Percentiles rank a stretch among this genome's conserved stretches.
Conservation (phyloP, 1,140 invertebrate species). For the Palaemon carinicauda region DNA sequence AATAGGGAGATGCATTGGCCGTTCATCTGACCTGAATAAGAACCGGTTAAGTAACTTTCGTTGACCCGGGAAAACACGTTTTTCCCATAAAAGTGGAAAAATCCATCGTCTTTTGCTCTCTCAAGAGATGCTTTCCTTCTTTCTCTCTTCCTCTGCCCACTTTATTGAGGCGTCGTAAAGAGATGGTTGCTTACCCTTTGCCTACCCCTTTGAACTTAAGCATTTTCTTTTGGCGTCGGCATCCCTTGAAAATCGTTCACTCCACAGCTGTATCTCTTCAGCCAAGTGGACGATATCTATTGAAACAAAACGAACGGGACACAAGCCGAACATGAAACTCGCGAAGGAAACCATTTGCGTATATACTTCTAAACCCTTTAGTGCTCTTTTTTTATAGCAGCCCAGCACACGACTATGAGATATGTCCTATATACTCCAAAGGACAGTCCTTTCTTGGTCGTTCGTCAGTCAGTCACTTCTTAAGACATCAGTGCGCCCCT, state of each 20-base stretch:
- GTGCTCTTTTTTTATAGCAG: constrained; percentile 30
- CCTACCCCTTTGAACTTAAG: constrained; percentile 41
- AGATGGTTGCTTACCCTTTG: constrained; percentile 45
- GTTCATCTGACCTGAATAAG: neutral
- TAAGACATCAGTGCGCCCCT: too few relatives aligned
- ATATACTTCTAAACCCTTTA: constrained; percentile 54
- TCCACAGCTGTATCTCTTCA: neutral
- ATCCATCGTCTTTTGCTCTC: neutral
- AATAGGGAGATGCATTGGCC: neutral
- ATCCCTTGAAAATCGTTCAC: neutral
- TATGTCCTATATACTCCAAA: neutral
- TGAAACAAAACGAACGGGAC: neutral
- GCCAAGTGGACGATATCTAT: neutral
- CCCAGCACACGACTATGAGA: neutral
- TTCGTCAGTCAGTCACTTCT: too few relatives aligned
- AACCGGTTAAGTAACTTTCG: neutral
- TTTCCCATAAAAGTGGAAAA: neutral
- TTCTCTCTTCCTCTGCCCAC: neutral
- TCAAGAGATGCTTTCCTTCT: neutral
- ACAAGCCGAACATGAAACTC: neutral
- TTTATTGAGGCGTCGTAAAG: constrained; percentile 54
- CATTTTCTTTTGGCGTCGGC: neutral
- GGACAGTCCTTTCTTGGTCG: too few relatives aligned
- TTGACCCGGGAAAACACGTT: neutral
- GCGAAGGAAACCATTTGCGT: neutral